phyloP scores from a whole-genome alignment of 2,113 vertebrate genomes.

The Syngnathus scovelli region DNA sequence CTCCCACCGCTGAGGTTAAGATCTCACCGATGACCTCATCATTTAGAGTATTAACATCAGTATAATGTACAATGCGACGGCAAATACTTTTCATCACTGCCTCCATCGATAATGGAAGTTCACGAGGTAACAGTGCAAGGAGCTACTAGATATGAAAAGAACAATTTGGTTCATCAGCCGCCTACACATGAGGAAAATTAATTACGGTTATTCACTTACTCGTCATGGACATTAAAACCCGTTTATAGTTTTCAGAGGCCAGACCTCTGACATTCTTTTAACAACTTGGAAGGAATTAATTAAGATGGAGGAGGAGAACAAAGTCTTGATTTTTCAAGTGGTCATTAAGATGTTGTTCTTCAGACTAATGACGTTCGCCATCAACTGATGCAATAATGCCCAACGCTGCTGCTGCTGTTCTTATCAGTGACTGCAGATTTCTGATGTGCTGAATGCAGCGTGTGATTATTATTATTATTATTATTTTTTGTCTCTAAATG shows the following conservation, averaged over 20 bases:
- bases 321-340: slow-evolving; percentile 23
- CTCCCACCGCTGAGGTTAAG: background rate
- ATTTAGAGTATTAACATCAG: background rate
- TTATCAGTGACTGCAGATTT: slow-evolving; percentile 47
- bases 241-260: background rate
- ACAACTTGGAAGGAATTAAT: slow-evolving; percentile 9
- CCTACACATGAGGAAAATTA: background rate
- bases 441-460: slow-evolving; percentile 35
- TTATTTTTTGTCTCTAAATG: slow-evolving; percentile 32
- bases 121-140: background rate
- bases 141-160: background rate
- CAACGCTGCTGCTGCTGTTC: slow-evolving; percentile 46
- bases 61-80: background rate
- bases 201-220: background rate
- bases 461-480: slow-evolving; percentile 20
- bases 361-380: slow-evolving; percentile 35
- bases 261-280: background rate
- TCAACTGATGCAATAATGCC: slow-evolving; percentile 60
- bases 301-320: slow-evolving; percentile 1
- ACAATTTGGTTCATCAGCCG: background rate
- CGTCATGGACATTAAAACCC: background rate
- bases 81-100: background rate
- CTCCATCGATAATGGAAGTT: background rate
- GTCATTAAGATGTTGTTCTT: slow-evolving; percentile 43
- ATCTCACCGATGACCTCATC: background rate